These are phyloP conservation scores for Girardinus metallicus DNA, from an alignment of 2,797 vertebrate species.

Conservation along the genomic window DNA sequence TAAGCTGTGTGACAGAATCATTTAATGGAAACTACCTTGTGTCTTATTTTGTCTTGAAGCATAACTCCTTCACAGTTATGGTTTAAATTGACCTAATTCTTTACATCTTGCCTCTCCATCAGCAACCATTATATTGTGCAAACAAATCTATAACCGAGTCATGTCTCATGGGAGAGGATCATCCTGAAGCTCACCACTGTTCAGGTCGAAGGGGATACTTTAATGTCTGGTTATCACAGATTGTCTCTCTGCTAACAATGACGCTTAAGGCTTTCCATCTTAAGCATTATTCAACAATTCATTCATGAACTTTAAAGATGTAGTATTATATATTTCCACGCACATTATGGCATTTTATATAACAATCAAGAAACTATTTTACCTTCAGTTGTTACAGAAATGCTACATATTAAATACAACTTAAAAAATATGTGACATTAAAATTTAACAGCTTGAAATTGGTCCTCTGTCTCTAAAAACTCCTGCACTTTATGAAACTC, in stretches of 20 bases:
- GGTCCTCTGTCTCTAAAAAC: too few relatives aligned
- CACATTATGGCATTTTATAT: too few relatives aligned
- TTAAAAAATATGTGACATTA: too few relatives aligned
- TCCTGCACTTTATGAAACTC: too few relatives aligned
- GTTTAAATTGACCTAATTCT: neutral
- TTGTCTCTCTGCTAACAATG: neutral
- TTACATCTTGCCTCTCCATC: neutral
- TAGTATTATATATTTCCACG: too few relatives aligned
- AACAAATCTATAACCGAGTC: neutral
- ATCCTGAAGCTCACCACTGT: neutral
- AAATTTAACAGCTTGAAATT: too few relatives aligned
- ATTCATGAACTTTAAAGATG: neutral
- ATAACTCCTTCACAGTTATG: neutral
- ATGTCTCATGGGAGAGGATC: neutral
- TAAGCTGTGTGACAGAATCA: slow-evolving; percentile 52
- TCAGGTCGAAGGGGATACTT: slow-evolving; percentile 2
- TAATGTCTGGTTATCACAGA: neutral
- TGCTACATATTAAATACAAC: too few relatives aligned
- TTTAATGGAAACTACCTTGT: slow-evolving; percentile 62
- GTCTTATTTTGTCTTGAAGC: slow-evolving; percentile 26
- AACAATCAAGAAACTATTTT: too few relatives aligned
- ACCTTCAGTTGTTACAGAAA: too few relatives aligned
- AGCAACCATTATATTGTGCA: neutral
- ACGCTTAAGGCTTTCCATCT: neutral
- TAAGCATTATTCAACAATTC: neutral